Base-by-base conservation (phyloP, 2,888 invertebrate species). In the Notodonta dromedarius region DNA sequence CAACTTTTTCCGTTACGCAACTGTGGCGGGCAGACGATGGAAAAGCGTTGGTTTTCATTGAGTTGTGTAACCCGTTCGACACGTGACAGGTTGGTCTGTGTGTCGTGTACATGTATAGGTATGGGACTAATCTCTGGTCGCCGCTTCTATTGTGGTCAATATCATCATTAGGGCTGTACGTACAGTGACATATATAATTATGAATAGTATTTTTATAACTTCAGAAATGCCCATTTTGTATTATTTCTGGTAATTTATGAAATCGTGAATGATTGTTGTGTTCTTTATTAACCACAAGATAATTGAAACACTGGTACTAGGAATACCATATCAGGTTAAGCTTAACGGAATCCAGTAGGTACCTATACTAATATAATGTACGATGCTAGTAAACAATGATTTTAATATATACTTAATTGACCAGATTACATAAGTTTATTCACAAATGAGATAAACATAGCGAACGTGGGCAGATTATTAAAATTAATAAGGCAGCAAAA, bases 1-100 rank as follows among this genome's bases (percentile, higher is more conserved):
- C 78, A 83, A 82, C 24, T 76, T 79, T 81, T 80, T 80, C 80
- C 75, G 65, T 85, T 82, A 70, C 74, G 79, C 65, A 83, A 85
- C 63, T 54, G 58, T 67, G 78, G 74, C 79, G 80, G 77, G 74
- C 67, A 58, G 65, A 65, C 61, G 54, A 62, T 67, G 82, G 80
- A 84, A 86, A 84, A 79, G 72, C 63, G 70, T 62, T 61, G 61
- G 65, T 68, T 79, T 83, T 86, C 83, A 80, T 82, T 78, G 73
- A 61, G 72, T 86, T 86, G 79, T 78, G 73, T 80, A 84, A 86
- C 50, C 8, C 61, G 66, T 63, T 58, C 56, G 57, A 69, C 67
- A 69, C 66, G 73, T 74, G 72, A 74, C 59, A 57, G 60, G 57
- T 40, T 57, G 51, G 2, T 24, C 44, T 58, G 71, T 62, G 63